Evolutionary conservation across 2,797 vertebrate species (phyloP).

Genomic region (Tokudaia muenninki): DNA sequence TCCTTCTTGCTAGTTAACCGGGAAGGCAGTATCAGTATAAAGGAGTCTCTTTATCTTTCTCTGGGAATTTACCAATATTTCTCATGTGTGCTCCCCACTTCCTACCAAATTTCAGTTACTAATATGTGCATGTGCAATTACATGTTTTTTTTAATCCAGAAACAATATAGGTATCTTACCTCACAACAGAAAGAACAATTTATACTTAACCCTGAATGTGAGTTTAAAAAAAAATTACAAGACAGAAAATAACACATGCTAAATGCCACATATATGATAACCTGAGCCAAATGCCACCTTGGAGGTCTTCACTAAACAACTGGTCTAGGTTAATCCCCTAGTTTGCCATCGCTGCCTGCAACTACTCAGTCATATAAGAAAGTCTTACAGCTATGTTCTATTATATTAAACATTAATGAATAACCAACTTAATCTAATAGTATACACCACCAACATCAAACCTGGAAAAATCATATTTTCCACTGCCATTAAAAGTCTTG

Average conservation of each 20-base stretch:
- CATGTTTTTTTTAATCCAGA: not conserved
- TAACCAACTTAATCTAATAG: not conserved
- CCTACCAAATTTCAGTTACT: not conserved
- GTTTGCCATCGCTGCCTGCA: not conserved
- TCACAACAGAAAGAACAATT: not conserved
- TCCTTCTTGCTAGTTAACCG: not conserved
- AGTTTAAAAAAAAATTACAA: not conserved
- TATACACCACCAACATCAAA: not conserved
- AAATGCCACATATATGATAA: not conserved
- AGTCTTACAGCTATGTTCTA: not conserved
- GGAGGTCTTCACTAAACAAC: not conserved
- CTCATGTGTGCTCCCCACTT: not conserved
- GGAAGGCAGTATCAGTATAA: not conserved
- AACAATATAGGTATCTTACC: not conserved
- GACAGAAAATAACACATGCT: not conserved
- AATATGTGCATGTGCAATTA: not conserved
- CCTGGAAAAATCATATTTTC: not conserved
- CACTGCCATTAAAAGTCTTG: not conserved
- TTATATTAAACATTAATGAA: conserved; percentile 7
- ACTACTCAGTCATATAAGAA: not conserved
- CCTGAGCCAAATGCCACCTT: not conserved
- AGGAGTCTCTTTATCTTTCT: not conserved
- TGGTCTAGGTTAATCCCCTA: not conserved
- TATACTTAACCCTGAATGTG: not conserved
- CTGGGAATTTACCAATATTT: not conserved